phyloP scores from a whole-genome alignment of 1,140 invertebrate species.

The Lerema accius region DNA sequence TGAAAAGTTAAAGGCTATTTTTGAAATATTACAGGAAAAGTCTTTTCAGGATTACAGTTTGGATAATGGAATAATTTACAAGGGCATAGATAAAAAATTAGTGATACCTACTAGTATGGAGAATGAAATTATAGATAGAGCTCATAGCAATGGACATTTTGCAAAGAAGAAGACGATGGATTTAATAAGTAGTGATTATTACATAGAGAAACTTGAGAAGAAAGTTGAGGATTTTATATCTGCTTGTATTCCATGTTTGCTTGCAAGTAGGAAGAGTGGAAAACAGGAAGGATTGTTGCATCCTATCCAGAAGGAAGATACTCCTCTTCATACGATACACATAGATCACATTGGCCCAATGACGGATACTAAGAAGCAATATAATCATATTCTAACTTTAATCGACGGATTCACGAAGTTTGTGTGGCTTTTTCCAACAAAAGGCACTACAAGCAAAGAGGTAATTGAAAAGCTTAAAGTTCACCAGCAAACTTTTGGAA shows the following conservation, averaged over 20 bases:
- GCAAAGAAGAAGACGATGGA: constrained; percentile 55
- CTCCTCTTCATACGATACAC: constrained; percentile 56
- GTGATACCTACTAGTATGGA: constrained; percentile 49
- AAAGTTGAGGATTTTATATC: constrained; percentile 51
- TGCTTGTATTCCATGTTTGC: constrained; percentile 61
- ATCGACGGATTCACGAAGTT: constrained; percentile 73
- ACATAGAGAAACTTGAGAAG: constrained; percentile 48
- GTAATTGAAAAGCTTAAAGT: constrained; percentile 44
- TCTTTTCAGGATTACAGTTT: constrained; percentile 34
- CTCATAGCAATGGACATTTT: constrained; percentile 59
- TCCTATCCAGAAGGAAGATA: constrained; percentile 48
- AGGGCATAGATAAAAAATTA: constrained; percentile 22
- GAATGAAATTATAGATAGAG: constrained; percentile 43
- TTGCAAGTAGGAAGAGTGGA: constrained; percentile 59
- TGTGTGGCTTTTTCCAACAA: constrained; percentile 58
- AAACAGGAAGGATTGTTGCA: constrained; percentile 65
- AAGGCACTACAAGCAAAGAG: constrained; percentile 47
- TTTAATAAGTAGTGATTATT: constrained; percentile 57
- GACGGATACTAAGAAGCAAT: constrained; percentile 53
- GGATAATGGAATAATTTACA: constrained; percentile 32
- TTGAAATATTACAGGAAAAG: constrained; percentile 33
- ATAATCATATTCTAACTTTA: constrained; percentile 65
- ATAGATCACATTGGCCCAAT: constrained; percentile 69
- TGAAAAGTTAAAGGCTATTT: constrained; percentile 44
- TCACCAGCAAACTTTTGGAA: constrained; percentile 41